phyloP scores from a whole-genome alignment of 2,888 invertebrate genomes.

The Melipona beecheii region DNA sequence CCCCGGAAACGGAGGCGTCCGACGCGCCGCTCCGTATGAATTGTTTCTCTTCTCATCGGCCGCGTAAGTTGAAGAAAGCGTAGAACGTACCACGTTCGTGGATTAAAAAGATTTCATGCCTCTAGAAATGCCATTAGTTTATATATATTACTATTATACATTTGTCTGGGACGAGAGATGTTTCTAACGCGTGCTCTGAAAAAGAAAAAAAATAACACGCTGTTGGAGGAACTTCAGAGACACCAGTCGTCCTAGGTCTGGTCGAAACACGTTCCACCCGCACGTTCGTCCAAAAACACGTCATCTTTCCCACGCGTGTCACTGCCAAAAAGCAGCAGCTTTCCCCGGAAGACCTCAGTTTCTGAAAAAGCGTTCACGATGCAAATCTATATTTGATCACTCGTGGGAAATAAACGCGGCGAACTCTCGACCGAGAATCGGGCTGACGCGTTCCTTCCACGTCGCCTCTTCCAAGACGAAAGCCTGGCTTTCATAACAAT shows the following conservation, averaged over 20 bases:
- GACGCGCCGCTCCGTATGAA: constrained; percentile 1
- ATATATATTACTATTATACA: too few species aligned
- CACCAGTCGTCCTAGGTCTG: background rate
- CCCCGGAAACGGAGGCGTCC: constrained; percentile 16
- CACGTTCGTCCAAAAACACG: background rate
- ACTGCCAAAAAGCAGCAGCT: background rate
- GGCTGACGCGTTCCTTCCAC: constrained; percentile 3
- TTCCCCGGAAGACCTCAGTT: background rate
- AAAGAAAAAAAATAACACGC: too few species aligned
- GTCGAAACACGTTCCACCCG: background rate
- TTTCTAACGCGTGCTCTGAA: too few species aligned
- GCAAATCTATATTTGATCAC: constrained; percentile 78
- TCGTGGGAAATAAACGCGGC: constrained; percentile 72
- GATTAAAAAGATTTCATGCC: too few species aligned
- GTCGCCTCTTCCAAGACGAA: background rate
- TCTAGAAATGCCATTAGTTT: too few species aligned
- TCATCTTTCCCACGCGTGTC: background rate
- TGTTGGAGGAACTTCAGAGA: background rate
- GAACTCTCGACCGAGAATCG: constrained; percentile 65
- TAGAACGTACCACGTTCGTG: too few species aligned
- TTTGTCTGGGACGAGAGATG: too few species aligned
- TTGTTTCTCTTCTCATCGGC: background rate
- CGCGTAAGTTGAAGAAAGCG: too few species aligned
- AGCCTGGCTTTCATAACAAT: constrained; percentile 82
- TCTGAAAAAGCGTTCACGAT: constrained; percentile 25